phyloP scores from a whole-genome alignment of 2,888 invertebrate species.

The Automeris io region DNA sequence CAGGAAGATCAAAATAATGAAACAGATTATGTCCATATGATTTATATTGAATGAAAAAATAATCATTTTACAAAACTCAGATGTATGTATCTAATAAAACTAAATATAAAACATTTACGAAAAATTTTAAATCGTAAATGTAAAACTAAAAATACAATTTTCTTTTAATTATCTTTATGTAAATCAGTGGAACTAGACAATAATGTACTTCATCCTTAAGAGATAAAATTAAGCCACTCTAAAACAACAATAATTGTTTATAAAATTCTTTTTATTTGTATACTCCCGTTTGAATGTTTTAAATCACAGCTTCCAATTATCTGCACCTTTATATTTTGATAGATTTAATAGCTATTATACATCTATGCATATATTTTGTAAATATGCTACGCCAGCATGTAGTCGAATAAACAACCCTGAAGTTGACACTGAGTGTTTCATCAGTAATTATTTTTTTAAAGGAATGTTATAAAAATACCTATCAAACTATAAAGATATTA shows the following conservation, averaged over 20 bases:
- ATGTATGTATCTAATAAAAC: slow-evolving; percentile 53
- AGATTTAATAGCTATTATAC: too few species aligned
- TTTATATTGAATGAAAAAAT: slow-evolving; percentile 67
- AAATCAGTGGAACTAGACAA: slow-evolving; percentile 14
- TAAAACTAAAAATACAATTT: slow-evolving; percentile 39
- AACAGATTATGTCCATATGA: slow-evolving; percentile 23
- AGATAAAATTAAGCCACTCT: not conserved
- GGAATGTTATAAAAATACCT: slow-evolving; percentile 1
- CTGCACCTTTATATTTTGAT: slow-evolving; percentile 4
- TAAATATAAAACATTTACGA: slow-evolving; percentile 39
- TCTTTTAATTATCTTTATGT: slow-evolving; percentile 16
- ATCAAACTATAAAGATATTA: not conserved
- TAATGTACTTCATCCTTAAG: not conserved
- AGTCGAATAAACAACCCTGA: too few species aligned
- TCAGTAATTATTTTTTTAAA: too few species aligned
- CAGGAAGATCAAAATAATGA: too few species aligned
- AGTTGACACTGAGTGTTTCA: too few species aligned
- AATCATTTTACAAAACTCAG: slow-evolving; percentile 68
- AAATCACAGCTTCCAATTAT: slow-evolving; percentile 2
- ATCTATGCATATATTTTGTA: too few species aligned
- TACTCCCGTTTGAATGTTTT: not conserved
- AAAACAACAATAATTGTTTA: not conserved
- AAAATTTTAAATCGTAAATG: slow-evolving; percentile 45
- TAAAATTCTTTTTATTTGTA: not conserved
- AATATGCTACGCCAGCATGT: too few species aligned